phyloP scores from a whole-genome alignment of 2,888 invertebrate species.

The Bursaphelenchus okinawaensis region DNA sequence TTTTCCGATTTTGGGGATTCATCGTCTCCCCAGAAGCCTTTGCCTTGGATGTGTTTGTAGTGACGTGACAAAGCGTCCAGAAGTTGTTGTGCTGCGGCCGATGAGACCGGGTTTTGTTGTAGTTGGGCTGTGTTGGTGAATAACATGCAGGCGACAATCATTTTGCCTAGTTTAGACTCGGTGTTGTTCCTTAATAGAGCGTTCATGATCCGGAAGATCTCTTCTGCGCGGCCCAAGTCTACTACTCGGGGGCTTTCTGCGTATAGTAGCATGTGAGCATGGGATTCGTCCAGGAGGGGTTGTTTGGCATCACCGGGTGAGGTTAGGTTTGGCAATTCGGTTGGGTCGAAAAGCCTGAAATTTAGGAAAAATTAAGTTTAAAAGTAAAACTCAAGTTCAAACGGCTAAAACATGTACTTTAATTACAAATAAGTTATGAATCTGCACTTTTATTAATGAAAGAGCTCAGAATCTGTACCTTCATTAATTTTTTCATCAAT shows the following conservation, averaged over 20 bases:
- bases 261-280: conserved; percentile 77
- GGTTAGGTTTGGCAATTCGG: conserved; percentile 34
- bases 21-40: conserved; percentile 59
- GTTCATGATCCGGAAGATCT: conserved; percentile 50
- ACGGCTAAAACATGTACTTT: too few species aligned
- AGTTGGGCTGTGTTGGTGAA: conserved; percentile 39
- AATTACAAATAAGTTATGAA: too few species aligned
- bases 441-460: too few species aligned
- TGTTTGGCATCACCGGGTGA: conserved; percentile 34
- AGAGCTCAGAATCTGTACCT: too few species aligned
- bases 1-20: background rate
- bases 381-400: too few species aligned
- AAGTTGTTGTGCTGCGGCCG: conserved; percentile 54
- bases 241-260: conserved; percentile 56
- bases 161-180: conserved; percentile 36
- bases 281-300: conserved; percentile 68
- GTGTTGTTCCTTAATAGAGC: conserved; percentile 40
- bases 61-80: conserved; percentile 70
- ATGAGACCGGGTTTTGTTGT: conserved; percentile 8
- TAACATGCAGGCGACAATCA: conserved; percentile 48
- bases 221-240: conserved; percentile 41
- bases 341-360: conserved; percentile 34
- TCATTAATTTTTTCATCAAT: too few species aligned
- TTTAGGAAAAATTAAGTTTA: background rate
- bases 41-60: conserved; percentile 72